Evolutionary conservation across 2,888 invertebrate species (phyloP).

Genomic region (Achlya flavicornis): DNA sequence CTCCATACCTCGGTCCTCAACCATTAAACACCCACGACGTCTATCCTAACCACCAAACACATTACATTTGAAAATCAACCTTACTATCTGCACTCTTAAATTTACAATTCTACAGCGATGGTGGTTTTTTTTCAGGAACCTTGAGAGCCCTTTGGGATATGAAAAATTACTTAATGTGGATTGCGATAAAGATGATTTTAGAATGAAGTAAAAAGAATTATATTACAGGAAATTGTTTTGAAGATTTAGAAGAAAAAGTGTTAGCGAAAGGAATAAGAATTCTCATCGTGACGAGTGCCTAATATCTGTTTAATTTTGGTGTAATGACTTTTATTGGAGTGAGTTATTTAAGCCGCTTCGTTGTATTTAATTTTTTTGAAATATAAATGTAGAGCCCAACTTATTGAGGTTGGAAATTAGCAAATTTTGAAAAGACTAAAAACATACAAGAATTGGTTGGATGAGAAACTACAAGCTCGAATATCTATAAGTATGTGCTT

Average conservation of each 20-base stretch:
- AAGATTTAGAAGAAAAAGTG: conserved; percentile 51
- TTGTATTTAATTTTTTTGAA: not conserved
- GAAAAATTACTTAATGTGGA: conserved; percentile 44
- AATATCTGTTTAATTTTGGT: conserved; percentile 6
- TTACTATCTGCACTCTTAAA: conserved; percentile 20
- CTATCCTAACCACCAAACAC: conserved; percentile 42
- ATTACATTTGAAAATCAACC: conserved; percentile 37
- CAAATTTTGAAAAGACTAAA: no score
- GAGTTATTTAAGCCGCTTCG: not conserved
- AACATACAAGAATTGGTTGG: no score
- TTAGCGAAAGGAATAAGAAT: conserved; percentile 46
- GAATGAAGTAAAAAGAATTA: conserved; percentile 27
- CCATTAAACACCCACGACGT: conserved; percentile 77
- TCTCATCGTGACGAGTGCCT: conserved; percentile 28
- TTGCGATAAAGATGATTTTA: conserved; percentile 39
- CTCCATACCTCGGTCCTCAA: conserved; percentile 69
- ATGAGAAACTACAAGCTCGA: no score
- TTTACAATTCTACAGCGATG: conserved; percentile 23
- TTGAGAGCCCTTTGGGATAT: conserved; percentile 23
- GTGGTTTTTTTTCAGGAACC: conserved; percentile 24
- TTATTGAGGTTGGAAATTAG: no score
- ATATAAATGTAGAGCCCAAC: not conserved
- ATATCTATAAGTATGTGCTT: no score
- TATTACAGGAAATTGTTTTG: conserved; percentile 65
- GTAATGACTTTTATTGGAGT: not conserved